Evolutionary conservation across 2,113 vertebrate species (phyloP).

Genomic region (Scalopus aquaticus): DNA sequence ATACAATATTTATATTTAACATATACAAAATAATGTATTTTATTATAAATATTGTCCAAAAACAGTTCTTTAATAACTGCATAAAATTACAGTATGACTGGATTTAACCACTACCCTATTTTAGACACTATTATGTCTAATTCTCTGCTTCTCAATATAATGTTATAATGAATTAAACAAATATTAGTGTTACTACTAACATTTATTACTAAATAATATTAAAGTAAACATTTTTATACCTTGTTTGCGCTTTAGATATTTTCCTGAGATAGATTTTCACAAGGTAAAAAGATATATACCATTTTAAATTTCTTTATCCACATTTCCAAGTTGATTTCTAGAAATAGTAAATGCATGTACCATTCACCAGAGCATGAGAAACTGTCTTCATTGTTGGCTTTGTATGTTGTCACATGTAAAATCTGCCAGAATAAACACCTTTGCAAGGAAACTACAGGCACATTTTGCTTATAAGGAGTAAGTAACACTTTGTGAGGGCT

Average conservation of each 20-base stretch:
- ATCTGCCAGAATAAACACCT: background rate
- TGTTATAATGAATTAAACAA: background rate
- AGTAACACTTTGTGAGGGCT: background rate
- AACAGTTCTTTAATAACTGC: background rate
- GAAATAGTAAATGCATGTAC: background rate
- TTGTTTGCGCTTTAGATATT: background rate
- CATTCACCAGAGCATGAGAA: background rate
- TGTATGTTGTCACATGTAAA: background rate
- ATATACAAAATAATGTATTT: background rate
- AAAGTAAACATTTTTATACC: background rate
- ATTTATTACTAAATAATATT: background rate
- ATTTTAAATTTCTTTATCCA: background rate
- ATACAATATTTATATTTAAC: too few species aligned
- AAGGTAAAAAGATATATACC: background rate
- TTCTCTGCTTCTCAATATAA: background rate
- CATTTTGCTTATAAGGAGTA: background rate
- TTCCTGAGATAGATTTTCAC: background rate
- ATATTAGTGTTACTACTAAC: background rate
- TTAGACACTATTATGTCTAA: conserved; percentile 5
- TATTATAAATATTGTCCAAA: background rate
- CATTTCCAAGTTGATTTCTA: background rate
- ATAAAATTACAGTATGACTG: background rate
- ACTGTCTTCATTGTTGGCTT: background rate
- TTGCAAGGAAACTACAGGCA: background rate
- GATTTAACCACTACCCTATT: background rate